A percentile compares a stretch with the other conserved stretches of the same genome.
These are phyloP conservation scores for Andrena praecox DNA, from an alignment of 2,888 invertebrate genomes.

Conservation along the genomic window DNA sequence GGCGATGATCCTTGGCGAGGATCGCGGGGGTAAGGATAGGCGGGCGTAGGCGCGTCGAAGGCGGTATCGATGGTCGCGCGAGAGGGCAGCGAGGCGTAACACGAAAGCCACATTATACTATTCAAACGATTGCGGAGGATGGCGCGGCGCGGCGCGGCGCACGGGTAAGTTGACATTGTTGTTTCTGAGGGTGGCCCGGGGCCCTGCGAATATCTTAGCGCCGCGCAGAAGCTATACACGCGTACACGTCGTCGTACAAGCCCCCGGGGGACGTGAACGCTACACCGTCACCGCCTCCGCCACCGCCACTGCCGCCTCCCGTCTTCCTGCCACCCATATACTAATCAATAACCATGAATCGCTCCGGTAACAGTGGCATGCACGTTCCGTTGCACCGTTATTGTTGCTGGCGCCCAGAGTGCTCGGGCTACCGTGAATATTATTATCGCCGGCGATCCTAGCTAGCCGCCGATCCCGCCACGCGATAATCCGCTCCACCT, in stretches of 20 bases:
- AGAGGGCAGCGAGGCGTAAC: conserved; percentile 61
- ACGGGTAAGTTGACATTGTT: conserved; percentile 83
- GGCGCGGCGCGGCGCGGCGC: conserved; percentile 61
- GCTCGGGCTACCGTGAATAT: conserved; percentile 72
- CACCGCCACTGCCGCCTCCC: conserved; percentile 58
- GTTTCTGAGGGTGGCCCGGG: conserved; percentile 81
- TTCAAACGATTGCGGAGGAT: conserved; percentile 79
- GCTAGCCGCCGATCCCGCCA: conserved; percentile 21
- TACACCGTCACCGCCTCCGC: conserved; percentile 42
- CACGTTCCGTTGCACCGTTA: conserved; percentile 77
- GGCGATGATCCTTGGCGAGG: no score
- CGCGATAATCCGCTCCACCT: conserved; percentile 9
- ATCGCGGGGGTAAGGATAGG: background rate
- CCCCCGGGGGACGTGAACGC: conserved; percentile 71
- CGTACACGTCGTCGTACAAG: conserved; percentile 66
- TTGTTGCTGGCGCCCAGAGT: conserved; percentile 70
- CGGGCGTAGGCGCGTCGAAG: background rate
- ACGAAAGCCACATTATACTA: conserved; percentile 82
- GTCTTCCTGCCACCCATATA: conserved; percentile 76
- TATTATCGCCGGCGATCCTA: conserved; percentile 64
- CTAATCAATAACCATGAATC: conserved; percentile 81
- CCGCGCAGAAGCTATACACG: conserved; percentile 66
- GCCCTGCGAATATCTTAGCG: conserved; percentile 82
- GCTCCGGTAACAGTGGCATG: conserved; percentile 77
- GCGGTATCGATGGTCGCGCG: conserved; percentile 32